These are phyloP conservation scores for Rhea americana DNA, from an alignment of 2,113 vertebrate genomes.

Conservation along the genomic window DNA sequence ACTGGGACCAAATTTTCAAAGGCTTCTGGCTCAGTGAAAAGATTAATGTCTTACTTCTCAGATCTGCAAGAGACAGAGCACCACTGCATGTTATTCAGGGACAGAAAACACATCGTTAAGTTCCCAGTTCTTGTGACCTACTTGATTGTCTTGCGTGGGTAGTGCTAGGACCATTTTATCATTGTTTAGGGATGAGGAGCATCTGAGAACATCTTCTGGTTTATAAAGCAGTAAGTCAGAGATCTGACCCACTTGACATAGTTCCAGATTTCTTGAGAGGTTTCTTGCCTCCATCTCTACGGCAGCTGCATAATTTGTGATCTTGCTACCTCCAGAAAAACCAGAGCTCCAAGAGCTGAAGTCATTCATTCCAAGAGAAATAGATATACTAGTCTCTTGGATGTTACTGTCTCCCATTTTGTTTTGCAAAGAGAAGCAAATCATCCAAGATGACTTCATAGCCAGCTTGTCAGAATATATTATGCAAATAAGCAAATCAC, in stretches of 20 bases:
- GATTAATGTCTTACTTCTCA: not conserved
- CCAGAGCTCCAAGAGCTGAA: not conserved
- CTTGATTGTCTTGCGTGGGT: rapidly evolving
- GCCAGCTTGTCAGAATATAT: constrained; percentile 40
- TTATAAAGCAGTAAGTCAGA: not conserved
- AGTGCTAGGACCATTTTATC: not conserved
- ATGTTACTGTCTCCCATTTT: constrained; percentile 44
- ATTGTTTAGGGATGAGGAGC: not conserved
- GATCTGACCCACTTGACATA: not conserved
- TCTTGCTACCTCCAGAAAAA: not conserved
- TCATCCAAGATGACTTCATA: constrained; percentile 56
- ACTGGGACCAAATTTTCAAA: constrained; percentile 42
- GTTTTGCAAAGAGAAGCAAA: constrained; percentile 49
- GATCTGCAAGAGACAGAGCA: not conserved
- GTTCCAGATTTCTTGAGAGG: not conserved
- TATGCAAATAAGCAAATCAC: constrained; percentile 53
- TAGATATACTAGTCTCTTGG: not conserved
- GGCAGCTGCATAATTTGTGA: constrained; percentile 27
- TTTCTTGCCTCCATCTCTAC: not conserved
- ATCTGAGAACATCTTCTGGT: not conserved
- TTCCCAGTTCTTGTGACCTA: not conserved
- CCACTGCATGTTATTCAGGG: not conserved
- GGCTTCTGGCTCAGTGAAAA: constrained; percentile 1
- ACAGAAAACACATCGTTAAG: not conserved
- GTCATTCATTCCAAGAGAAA: not conserved